Base-by-base conservation (phyloP, 2,888 invertebrate species). In the Tachina lurida region DNA sequence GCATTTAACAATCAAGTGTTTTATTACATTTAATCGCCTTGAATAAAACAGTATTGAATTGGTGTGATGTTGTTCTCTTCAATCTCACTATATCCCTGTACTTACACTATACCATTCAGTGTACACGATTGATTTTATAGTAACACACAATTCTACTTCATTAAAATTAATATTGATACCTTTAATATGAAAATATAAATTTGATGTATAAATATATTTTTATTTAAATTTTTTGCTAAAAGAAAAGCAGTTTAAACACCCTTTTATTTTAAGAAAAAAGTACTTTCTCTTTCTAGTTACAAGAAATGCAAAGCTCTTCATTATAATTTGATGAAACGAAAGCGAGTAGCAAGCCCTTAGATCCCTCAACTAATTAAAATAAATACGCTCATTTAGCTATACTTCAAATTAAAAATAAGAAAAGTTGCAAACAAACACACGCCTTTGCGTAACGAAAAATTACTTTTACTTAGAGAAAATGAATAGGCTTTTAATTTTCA, bases 401-500 rank as follows among this genome's bases (percentile, higher is more conserved):
- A 80, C 73, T 84, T 75, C 31, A 76, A 80, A 83, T 84, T 79
- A 75, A 75, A 84, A 67, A 76, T 19, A 71, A 49, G 15, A 70
- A 67, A 17, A 60, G 15, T 43, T 70, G 45, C 54, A 17, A 49
- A 45, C 15, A 56, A n/a, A 62, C n/a, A 45, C 43, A n/a, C 17
- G 56, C 52, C 41, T 22, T 39, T 47, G 41, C 10, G 56, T 8
- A n/a, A 65, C 19, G 52, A 75, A 76, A 82, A 54, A 45, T 63
- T 60, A 45, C 31, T 47, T 47, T n/a, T 43, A 73, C 52, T 83
- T 67, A 54, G 15, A 86, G 79, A 80, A 86, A 86, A 84, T 86
- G 78, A 84, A 84, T 80, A 86, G 84, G 75, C 86, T 86, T 86
- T 80, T 86, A 86, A 84, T 86, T 84, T 86, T 86, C 84, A 86